These are phyloP conservation scores for Haliclystus octoradiatus DNA, from an alignment of 30 jellyfish, hydroid and myxozoan species.

Conservation along the genomic window DNA sequence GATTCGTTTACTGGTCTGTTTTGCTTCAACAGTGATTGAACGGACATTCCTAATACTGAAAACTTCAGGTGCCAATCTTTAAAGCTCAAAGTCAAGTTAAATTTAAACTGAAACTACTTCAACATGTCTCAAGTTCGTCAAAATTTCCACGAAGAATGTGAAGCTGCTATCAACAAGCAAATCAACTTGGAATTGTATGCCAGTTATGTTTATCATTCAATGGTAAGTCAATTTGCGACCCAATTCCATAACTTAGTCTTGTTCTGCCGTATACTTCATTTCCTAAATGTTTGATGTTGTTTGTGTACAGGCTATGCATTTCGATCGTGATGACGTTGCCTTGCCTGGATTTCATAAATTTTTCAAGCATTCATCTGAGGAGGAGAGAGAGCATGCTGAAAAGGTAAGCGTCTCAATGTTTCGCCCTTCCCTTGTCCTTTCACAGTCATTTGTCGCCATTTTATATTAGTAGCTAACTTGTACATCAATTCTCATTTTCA, in stretches of 20 bases:
- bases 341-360: slow-evolving; percentile 59
- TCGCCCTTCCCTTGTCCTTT: neutral
- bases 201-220: slow-evolving; percentile 72
- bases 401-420: slow-evolving; percentile 16
- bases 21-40: slow-evolving; percentile 90
- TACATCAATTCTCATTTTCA: too few relatives aligned
- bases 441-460: neutral
- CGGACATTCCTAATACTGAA: slow-evolving; percentile 37
- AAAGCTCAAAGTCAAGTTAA: neutral
- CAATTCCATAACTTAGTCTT: neutral
- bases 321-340: slow-evolving; percentile 91
- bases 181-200: slow-evolving; percentile 87
- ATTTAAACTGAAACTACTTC: neutral
- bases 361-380: slow-evolving; percentile 81
- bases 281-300: neutral
- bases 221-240: slow-evolving; percentile 44
- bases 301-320: slow-evolving; percentile 61
- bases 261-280: neutral
- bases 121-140: slow-evolving; percentile 72
- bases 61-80: neutral
- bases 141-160: slow-evolving; percentile 82
- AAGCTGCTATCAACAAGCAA: slow-evolving; percentile 95
- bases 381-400: slow-evolving; percentile 93
- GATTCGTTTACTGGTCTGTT: neutral
- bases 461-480: too few relatives aligned